Evolutionary conservation across 2,888 invertebrate genomes (phyloP).

Genomic region (Griposia aprilina): DNA sequence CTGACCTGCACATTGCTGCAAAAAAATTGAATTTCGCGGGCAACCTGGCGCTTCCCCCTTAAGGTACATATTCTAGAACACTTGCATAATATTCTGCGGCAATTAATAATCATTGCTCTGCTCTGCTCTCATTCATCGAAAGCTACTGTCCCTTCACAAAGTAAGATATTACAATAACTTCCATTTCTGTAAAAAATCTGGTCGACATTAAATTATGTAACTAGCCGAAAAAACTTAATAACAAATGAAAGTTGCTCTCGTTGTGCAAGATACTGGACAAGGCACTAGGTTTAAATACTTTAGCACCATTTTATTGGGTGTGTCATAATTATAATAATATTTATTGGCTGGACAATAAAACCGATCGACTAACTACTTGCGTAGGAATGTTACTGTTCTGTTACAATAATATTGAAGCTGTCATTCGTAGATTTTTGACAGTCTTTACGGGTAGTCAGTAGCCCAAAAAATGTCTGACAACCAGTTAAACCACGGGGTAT

Average conservation of each 20-base stretch:
- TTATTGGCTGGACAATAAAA: slow-evolving; percentile 8
- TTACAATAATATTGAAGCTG: not conserved
- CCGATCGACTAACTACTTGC: not conserved
- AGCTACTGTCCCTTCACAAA: not conserved
- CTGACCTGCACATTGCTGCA: no score
- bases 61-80: not conserved
- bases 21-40: no score
- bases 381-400: not conserved
- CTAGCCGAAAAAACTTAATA: slow-evolving; percentile 30
- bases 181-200: not conserved
- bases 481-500: no score
- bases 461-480: not conserved
- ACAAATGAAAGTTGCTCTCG: slow-evolving; percentile 43
- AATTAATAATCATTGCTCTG: not conserved
- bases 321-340: not conserved
- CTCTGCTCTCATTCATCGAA: no score
- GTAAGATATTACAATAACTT: not conserved
- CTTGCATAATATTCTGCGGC: not conserved
- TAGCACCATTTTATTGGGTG: not conserved
- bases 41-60: no score
- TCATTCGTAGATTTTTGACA: not conserved
- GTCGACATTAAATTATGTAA: slow-evolving; percentile 4
- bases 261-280: slow-evolving; percentile 28
- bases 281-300: slow-evolving; percentile 18
- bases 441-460: not conserved